These are phyloP conservation scores for Hipparchia semele DNA, from an alignment of 2,888 invertebrate species.

Conservation along the genomic window DNA sequence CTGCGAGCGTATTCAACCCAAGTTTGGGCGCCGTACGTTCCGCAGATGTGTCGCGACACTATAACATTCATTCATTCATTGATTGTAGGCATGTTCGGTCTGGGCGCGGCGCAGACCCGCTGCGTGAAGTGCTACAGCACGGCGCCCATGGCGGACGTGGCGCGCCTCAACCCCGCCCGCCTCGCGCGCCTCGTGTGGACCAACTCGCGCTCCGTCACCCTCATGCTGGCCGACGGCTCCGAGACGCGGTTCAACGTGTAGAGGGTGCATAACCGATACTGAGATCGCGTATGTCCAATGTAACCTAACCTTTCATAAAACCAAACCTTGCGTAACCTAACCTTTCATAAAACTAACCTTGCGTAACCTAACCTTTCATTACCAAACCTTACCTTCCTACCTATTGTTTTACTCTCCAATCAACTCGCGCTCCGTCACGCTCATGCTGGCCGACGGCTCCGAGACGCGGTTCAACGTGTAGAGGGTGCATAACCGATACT, in stretches of 20 bases:
- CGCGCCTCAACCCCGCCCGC: conserved; percentile 93
- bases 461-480: conserved; percentile 85
- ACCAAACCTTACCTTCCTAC: neutral
- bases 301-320: too few relatives aligned
- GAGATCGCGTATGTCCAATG: too few relatives aligned
- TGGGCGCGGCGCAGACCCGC: conserved; percentile 98
- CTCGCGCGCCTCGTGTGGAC: conserved; percentile 98
- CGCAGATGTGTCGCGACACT: too few relatives aligned
- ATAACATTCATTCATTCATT: neutral
- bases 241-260: conserved; percentile 85
- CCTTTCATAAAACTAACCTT: too few relatives aligned
- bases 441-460: conserved; percentile 97
- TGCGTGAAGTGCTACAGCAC: conserved; percentile 98
- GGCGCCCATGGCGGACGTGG: conserved; percentile 94
- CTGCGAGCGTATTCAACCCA: too few relatives aligned
- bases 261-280: conserved; percentile 85
- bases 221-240: conserved; percentile 97
- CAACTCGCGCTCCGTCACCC: conserved; percentile 94
- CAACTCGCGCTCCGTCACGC: conserved; percentile 94
- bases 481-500: conserved; percentile 85
- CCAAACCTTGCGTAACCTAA: too few relatives aligned
- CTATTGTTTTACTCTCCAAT: conserved; percentile 77
- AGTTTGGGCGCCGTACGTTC: too few relatives aligned
- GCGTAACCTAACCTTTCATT: too few relatives aligned
- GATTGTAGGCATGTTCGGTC: conserved; percentile 93